Conservation (phyloP, 2,797 vertebrate genomes). For the Orientallactaga sibirica region DNA sequence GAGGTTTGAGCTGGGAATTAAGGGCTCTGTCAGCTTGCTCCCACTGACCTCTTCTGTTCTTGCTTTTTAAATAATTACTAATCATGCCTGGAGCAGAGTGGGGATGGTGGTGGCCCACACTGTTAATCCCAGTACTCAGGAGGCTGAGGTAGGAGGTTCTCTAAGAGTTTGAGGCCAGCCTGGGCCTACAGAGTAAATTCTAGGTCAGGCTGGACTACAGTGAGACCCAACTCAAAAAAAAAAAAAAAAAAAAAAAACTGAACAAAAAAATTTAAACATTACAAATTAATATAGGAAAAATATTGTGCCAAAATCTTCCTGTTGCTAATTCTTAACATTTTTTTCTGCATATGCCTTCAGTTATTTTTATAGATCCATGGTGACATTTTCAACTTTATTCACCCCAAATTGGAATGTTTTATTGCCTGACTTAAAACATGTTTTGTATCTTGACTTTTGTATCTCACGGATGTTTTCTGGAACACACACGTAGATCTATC, state of each 20-base stretch:
- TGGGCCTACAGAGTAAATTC: no score
- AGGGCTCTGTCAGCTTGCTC: not conserved
- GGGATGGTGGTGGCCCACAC: no score
- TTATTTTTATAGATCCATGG: not conserved
- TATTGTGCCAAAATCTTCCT: not conserved
- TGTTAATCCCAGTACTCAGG: no score
- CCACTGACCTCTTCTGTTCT: not conserved
- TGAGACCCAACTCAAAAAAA: no score
- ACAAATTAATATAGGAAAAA: not conserved
- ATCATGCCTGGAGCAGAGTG: not conserved
- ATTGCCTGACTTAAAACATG: not conserved
- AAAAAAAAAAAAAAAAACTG: no score
- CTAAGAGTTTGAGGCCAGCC: no score
- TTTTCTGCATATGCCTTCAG: not conserved
- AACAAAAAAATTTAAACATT: not conserved
- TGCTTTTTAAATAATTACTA: not conserved
- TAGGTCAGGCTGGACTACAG: no score
- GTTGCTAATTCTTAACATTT: not conserved
- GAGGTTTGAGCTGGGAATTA: not conserved
- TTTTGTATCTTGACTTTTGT: not conserved
- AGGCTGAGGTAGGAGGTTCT: no score
- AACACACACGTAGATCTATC: no score
- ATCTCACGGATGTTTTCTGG: not conserved
- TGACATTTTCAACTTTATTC: not conserved
- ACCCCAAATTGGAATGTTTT: not conserved